These are phyloP conservation scores for Geopemphigus sp. DNA, from an alignment of 1,140 invertebrate species.

Conservation along the genomic window DNA sequence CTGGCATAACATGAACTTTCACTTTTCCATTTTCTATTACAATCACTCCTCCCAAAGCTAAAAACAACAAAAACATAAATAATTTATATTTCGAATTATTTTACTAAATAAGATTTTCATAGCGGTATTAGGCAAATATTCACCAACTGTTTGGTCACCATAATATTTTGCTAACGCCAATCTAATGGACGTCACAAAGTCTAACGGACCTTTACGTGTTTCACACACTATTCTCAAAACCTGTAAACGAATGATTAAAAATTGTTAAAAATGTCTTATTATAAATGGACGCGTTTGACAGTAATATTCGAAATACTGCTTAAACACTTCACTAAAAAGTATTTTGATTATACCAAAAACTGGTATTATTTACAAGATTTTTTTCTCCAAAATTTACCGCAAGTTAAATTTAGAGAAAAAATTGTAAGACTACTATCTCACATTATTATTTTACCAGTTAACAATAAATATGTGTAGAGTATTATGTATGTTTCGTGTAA, in stretches of 20 bases:
- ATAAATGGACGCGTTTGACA: too few relatives aligned
- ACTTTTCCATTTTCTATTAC: slow-evolving; percentile 76
- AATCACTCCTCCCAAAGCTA: slow-evolving; percentile 86
- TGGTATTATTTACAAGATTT: too few relatives aligned
- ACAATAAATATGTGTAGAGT: too few relatives aligned
- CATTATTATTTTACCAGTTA: too few relatives aligned
- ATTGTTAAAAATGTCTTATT: too few relatives aligned
- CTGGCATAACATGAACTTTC: slow-evolving; percentile 91
- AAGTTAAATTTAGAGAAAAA: too few relatives aligned
- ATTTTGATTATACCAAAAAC: too few relatives aligned
- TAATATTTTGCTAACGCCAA: slow-evolving; percentile 70
- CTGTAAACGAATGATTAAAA: slow-evolving; percentile 55
- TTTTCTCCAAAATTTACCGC: too few relatives aligned
- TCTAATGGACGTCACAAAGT: slow-evolving; percentile 82
- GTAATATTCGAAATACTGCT: too few relatives aligned
- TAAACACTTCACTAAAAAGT: too few relatives aligned
- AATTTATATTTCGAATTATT: neutral
- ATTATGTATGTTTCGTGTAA: too few relatives aligned
- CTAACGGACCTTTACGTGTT: slow-evolving; percentile 71
- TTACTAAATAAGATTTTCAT: neutral
- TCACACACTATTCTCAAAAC: slow-evolving; percentile 80
- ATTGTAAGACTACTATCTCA: too few relatives aligned
- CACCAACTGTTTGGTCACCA: slow-evolving; percentile 72
- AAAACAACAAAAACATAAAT: slow-evolving; percentile 49
- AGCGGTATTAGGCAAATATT: slow-evolving; percentile 38